phyloP scores from a whole-genome alignment of 2,888 invertebrate genomes.

The Hipparchia sbordonii region DNA sequence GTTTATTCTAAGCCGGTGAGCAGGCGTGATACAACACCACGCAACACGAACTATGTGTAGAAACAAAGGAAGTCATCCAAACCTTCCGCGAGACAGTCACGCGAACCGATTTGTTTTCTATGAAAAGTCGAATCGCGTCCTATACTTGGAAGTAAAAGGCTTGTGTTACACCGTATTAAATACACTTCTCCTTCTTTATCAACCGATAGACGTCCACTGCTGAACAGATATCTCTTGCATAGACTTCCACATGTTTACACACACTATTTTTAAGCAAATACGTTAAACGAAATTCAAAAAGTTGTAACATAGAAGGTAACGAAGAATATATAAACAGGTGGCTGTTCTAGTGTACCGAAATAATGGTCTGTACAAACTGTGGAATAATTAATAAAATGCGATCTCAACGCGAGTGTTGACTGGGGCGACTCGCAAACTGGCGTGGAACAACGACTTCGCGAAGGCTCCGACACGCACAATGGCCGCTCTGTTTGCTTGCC shows the following conservation, averaged over 20 bases:
- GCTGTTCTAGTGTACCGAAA: slow-evolving; percentile 4
- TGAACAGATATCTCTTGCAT: too few relatives aligned
- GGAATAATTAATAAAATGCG: slow-evolving; percentile 42
- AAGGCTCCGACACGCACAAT: slow-evolving; percentile 70
- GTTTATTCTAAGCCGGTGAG: slow-evolving; percentile 30
- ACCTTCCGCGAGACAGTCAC: slow-evolving; percentile 72
- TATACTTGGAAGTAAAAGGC: slow-evolving; percentile 20
- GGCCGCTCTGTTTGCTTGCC: slow-evolving; percentile 61
- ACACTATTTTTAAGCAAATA: background rate
- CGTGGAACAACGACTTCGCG: slow-evolving; percentile 61
- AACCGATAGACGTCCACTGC: too few relatives aligned
- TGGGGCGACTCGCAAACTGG: slow-evolving; percentile 55
- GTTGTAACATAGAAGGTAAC: background rate
- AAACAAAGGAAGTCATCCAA: slow-evolving; percentile 74
- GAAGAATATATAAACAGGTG: background rate
- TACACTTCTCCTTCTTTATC: too few relatives aligned
- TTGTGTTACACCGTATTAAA: slow-evolving; percentile 13
- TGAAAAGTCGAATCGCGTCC: slow-evolving; percentile 24
- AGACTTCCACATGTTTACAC: too few relatives aligned
- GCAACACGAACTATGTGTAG: slow-evolving; percentile 63
- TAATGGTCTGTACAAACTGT: slow-evolving; percentile 18
- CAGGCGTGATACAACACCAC: slow-evolving; percentile 45
- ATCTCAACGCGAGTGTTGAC: slow-evolving; percentile 62
- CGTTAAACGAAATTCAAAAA: background rate
- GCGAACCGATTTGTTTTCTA: slow-evolving; percentile 50